A percentile compares a stretch with the other conserved stretches of the same genome.
These are phyloP conservation scores for Heterotis niloticus DNA, from an alignment of 2,113 vertebrate species.

Conservation along the genomic window DNA sequence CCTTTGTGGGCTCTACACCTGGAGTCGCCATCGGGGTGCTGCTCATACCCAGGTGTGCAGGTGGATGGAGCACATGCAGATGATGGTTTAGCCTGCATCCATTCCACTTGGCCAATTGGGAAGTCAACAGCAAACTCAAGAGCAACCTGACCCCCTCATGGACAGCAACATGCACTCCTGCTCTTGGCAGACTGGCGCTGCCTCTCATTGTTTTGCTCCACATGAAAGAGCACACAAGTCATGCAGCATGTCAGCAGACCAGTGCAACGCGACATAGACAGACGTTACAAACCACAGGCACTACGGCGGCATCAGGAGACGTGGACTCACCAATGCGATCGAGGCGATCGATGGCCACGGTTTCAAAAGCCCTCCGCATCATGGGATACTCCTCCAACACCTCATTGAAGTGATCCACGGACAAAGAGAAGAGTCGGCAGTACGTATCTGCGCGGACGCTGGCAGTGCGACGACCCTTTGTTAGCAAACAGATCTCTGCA, in stretches of 20 bases:
- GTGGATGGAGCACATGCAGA: slow-evolving; percentile 68
- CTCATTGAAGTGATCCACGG: slow-evolving; percentile 97
- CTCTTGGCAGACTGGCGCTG: slow-evolving; percentile 54
- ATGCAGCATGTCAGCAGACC: slow-evolving; percentile 27
- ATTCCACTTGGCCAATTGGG: slow-evolving; percentile 58
- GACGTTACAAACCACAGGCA: slow-evolving; percentile 51
- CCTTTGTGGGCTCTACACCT: slow-evolving; percentile 11
- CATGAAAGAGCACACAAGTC: slow-evolving; percentile 18
- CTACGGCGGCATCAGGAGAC: neutral
- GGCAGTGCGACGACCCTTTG: slow-evolving; percentile 94
- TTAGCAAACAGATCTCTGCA: too few species aligned
- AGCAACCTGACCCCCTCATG: slow-evolving; percentile 54
- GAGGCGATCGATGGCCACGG: slow-evolving; percentile 93
- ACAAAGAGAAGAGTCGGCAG: slow-evolving; percentile 89
- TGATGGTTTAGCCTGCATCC: slow-evolving; percentile 65
- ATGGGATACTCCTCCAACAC: slow-evolving; percentile 96
- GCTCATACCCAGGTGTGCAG: slow-evolving; percentile 74
- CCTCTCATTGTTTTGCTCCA: slow-evolving; percentile 39
- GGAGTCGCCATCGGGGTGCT: slow-evolving; percentile 57
- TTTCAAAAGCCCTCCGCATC: slow-evolving; percentile 99
- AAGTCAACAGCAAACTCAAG: slow-evolving; percentile 59
- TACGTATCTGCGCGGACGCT: slow-evolving; percentile 96
- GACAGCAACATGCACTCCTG: slow-evolving; percentile 68
- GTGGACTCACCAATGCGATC: slow-evolving; percentile 86
- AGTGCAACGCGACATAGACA: too few species aligned